Base-by-base conservation (phyloP, 2,888 invertebrate species). In the Seira sanloemensis region DNA sequence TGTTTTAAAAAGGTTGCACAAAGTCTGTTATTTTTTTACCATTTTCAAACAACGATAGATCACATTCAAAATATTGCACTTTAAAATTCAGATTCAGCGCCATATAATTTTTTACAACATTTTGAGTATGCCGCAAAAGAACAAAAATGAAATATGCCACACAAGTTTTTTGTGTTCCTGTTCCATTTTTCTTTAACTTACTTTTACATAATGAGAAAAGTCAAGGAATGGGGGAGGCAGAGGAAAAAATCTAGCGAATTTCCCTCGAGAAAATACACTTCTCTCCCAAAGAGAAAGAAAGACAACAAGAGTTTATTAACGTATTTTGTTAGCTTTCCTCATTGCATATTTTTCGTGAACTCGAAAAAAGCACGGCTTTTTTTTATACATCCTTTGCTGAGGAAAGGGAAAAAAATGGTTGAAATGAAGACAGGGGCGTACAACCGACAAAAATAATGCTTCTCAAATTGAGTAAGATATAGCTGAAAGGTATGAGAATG, bases 251-350 rank as follows among this genome's bases (percentile, higher is more conserved):
- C 18, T 18, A 74, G 58, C 46, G 83, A 83, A 83, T 83, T 83
- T 83, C 83, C 83, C 83, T 46, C 21, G 83, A 83, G 83, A 83
- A 83, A 83, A 74, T 78, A 78, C 78, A 78, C 73, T 74, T 83
- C 78, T 65, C 68, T 46, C 50, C 65, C 62, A 23, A 26, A 26
- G 26, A n/a, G n/a, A 58, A n/a, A 9, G n/a, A 58, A 58, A 58
- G n/a, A 58, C 58, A 58, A 58, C n/a, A 58, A 58, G 58, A 58
- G 58, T 58, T 58, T 58, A 58, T 58, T 58, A 58, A n/a, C 58
- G 58, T 58, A 58, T 58, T 58, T 58, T 58, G 9, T 58, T 58
- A 58, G 9, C n/a, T 58, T 58, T 58, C 58, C 58, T n/a, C 58
- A 37, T 37, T 37, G 37, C 37, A 37, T 37, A 37, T 58, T 58